These are phyloP conservation scores for Neosilurus hyrtlii DNA, from an alignment of 2,797 vertebrate genomes.

Conservation along the genomic window DNA sequence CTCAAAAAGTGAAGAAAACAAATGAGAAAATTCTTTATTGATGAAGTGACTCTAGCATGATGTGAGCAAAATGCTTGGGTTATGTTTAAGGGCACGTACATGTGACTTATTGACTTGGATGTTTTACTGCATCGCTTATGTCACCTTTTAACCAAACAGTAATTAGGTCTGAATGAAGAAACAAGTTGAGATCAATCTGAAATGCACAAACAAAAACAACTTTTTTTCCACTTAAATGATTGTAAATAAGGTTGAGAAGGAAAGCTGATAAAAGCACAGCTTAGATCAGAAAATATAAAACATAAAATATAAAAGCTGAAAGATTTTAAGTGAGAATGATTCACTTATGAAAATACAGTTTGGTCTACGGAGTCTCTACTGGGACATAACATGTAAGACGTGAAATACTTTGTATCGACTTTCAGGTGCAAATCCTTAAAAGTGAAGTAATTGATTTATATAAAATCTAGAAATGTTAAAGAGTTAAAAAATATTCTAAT, in stretches of 20 bases:
- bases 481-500: background rate
- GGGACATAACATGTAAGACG: no score
- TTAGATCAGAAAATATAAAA: background rate
- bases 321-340: no score
- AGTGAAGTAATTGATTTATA: background rate
- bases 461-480: background rate
- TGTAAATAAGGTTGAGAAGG: background rate
- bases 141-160: background rate
- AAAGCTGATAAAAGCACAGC: background rate
- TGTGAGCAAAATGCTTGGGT: no score
- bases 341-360: no score
- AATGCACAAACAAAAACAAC: background rate
- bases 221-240: no score
- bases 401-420: background rate
- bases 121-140: background rate
- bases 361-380: background rate
- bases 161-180: background rate
- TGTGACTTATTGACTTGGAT: background rate
- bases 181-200: background rate
- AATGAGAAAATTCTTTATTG: no score
- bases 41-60: no score
- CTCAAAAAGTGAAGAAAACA: no score
- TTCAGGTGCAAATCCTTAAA: background rate
- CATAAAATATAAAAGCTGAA: no score
- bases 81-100: no score